Conservation (phyloP, 2,113 vertebrate species). For the Leptobrachium ailaonicum region DNA sequence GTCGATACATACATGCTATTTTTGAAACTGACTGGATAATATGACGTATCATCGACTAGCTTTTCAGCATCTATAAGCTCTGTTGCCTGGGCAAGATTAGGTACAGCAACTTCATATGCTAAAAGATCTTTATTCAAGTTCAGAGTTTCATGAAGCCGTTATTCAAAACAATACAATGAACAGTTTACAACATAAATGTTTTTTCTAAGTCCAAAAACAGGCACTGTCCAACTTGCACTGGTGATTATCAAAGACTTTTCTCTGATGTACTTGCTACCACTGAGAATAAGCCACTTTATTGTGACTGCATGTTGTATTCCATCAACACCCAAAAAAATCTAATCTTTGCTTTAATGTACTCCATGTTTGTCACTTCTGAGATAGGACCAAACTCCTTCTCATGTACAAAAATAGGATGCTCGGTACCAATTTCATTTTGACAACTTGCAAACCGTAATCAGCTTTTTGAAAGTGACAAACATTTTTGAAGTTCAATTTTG, state of each 20-base stretch:
- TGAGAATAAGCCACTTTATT: neutral
- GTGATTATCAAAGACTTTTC: neutral
- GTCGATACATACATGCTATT: neutral
- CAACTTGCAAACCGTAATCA: neutral
- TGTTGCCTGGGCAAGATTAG: neutral
- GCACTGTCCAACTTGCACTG: neutral
- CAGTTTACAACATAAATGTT: neutral
- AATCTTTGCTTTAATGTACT: neutral
- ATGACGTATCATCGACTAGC: neutral
- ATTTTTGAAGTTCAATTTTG: neutral
- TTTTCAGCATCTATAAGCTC: neutral
- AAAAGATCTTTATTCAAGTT: neutral
- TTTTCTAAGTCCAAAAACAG: neutral
- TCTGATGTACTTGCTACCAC: neutral
- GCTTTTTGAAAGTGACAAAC: neutral
- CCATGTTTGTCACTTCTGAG: neutral
- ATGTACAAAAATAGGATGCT: neutral
- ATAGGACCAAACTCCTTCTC: neutral
- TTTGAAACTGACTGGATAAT: neutral
- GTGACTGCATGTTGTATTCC: neutral
- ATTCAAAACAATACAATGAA: neutral
- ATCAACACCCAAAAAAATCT: neutral
- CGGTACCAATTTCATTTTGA: neutral
- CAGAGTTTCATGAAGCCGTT: neutral
- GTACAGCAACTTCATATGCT: neutral